A percentile compares a stretch with the other conserved stretches of the same genome.
These are phyloP conservation scores for Cephonodes hylas DNA, from an alignment of 2,888 invertebrate genomes.

Conservation along the genomic window DNA sequence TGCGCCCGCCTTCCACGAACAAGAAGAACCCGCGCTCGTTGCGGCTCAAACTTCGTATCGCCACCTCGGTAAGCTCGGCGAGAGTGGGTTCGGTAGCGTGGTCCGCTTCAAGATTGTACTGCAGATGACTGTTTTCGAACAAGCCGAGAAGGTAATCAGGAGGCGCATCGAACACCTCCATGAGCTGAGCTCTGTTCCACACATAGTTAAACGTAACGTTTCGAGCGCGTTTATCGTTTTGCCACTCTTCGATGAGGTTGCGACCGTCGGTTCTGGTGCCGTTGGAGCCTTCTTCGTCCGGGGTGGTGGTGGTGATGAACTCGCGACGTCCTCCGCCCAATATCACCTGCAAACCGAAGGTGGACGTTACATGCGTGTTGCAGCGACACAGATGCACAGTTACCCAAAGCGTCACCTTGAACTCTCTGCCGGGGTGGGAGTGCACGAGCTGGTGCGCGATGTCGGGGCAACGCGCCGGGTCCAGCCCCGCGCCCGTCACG, in stretches of 20 bases:
- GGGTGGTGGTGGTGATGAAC: constrained; percentile 78
- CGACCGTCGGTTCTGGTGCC: constrained; percentile 80
- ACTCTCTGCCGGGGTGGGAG: constrained; percentile 82
- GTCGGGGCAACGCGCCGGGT: constrained; percentile 70
- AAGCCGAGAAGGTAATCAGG: constrained; percentile 84
- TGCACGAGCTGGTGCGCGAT: constrained; percentile 86
- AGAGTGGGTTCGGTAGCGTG: constrained; percentile 67
- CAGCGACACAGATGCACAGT: neutral
- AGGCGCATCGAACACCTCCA: constrained; percentile 52
- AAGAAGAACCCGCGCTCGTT: constrained; percentile 87
- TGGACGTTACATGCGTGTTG: neutral
- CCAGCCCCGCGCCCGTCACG: constrained; percentile 43
- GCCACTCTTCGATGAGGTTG: constrained; percentile 86
- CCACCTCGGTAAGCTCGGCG: constrained; percentile 75
- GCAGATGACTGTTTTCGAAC: constrained; percentile 83
- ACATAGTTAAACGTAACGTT: constrained; percentile 73
- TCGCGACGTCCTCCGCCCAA: constrained; percentile 87
- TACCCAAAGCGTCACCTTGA: constrained; percentile 77
- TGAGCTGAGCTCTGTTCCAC: constrained; percentile 81
- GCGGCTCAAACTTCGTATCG: constrained; percentile 84
- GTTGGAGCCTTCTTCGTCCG: constrained; percentile 75
- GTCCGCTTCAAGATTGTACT: constrained; percentile 83
- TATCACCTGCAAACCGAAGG: constrained; percentile 74
- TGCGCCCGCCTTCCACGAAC: constrained; percentile 87
- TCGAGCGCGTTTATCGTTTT: constrained; percentile 57